Conservation (phyloP, 2,888 invertebrate genomes). For the Bellardia bayeri region DNA sequence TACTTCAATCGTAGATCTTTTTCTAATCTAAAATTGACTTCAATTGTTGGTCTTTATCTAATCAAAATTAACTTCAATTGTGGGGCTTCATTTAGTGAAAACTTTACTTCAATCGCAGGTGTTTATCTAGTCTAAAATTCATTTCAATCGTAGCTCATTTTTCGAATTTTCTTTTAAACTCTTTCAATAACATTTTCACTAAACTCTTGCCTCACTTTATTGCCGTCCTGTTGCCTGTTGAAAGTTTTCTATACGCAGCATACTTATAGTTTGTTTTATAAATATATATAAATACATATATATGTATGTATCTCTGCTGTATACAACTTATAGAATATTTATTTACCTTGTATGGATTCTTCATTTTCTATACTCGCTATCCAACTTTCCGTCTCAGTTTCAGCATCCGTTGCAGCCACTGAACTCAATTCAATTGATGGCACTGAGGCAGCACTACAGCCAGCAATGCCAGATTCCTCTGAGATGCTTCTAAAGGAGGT, state of each 20-base stretch:
- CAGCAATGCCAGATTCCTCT: constrained; percentile 77
- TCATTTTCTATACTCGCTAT: constrained; percentile 75
- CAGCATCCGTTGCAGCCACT: constrained; percentile 71
- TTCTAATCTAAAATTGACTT: no score
- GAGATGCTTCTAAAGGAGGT: constrained; percentile 79
- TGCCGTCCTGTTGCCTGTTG: not conserved
- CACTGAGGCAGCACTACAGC: constrained; percentile 72
- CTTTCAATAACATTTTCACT: not conserved
- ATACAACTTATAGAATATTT: constrained; percentile 31
- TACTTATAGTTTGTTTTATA: not conserved
- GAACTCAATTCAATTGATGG: constrained; percentile 78
- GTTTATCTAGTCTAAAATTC: no score
- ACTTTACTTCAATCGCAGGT: no score
- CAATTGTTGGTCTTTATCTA: no score
- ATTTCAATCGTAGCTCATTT: no score
- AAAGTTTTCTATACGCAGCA: not conserved
- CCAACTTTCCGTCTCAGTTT: constrained; percentile 74
- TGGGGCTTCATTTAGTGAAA: no score
- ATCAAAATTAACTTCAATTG: no score
- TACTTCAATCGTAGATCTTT: no score
- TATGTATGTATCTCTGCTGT: not conserved
- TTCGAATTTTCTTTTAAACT: no score
- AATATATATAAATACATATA: not conserved
- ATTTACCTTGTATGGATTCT: constrained; percentile 74
- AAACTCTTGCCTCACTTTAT: not conserved